Conservation (phyloP, 2,888 invertebrate genomes). For the Hemicrepidius hirtus region DNA sequence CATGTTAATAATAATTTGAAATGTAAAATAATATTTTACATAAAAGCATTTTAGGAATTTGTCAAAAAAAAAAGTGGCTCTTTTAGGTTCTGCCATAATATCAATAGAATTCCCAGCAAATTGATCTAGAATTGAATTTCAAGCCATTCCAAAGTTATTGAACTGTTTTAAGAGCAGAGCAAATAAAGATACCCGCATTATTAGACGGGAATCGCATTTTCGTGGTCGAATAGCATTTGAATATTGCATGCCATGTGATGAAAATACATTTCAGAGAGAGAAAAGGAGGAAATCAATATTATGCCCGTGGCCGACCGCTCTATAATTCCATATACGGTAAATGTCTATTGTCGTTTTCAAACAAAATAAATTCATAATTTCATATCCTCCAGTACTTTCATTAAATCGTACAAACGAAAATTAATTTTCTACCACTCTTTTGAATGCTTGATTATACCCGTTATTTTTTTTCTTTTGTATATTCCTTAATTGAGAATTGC, state of each 20-base stretch:
- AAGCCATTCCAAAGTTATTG: slow-evolving; percentile 51
- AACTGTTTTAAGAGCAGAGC: slow-evolving; percentile 53
- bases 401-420: slow-evolving; percentile 14
- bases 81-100: slow-evolving; percentile 9
- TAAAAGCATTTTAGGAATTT: slow-evolving; percentile 15
- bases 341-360: slow-evolving; percentile 6
- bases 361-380: slow-evolving; percentile 28
- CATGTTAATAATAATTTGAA: slow-evolving; percentile 19
- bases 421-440: slow-evolving; percentile 21
- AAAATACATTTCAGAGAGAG: slow-evolving; percentile 44
- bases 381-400: slow-evolving; percentile 2
- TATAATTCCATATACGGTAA: slow-evolving; percentile 16
- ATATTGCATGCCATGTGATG: slow-evolving; percentile 51
- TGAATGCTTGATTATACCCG: background rate
- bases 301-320: slow-evolving; percentile 29
- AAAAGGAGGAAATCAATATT: slow-evolving; percentile 35
- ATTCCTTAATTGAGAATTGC: background rate
- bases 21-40: slow-evolving; percentile 1
- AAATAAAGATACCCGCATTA: slow-evolving; percentile 54
- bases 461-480: background rate
- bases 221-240: slow-evolving; percentile 53
- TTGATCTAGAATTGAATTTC: slow-evolving; percentile 50
- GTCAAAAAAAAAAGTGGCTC: slow-evolving; percentile 3
- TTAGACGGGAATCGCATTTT: slow-evolving; percentile 52
- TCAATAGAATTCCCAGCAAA: slow-evolving; percentile 39